These are phyloP conservation scores for Brevimyrus niger DNA, from an alignment of 2,113 vertebrate genomes.

Conservation along the genomic window DNA sequence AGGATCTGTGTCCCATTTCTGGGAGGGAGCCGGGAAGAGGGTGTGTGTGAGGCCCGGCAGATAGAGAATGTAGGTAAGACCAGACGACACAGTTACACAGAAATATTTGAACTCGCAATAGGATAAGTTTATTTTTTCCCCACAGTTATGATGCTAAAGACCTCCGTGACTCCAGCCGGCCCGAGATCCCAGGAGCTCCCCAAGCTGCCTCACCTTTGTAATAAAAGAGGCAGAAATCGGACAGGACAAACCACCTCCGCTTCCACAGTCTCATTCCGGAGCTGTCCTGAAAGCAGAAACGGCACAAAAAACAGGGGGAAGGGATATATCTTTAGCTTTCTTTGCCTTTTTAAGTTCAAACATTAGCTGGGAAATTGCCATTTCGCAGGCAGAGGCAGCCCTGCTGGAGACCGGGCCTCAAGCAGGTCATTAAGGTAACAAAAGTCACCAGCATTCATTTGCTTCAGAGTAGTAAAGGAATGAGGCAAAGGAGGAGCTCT, in stretches of 20 bases:
- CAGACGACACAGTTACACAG: not conserved
- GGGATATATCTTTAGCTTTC: not conserved
- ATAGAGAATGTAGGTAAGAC: not conserved
- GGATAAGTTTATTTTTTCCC: not conserved
- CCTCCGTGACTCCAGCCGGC: not conserved
- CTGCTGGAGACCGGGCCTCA: not conserved
- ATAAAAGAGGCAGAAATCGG: constrained; percentile 93
- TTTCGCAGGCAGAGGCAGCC: not conserved
- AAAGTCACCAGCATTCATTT: not conserved
- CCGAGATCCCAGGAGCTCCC: not conserved
- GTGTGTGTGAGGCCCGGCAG: not conserved
- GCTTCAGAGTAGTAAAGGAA: not conserved
- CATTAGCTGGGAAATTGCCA: constrained; percentile 11
- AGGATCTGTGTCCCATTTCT: not conserved
- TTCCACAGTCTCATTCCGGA: constrained; percentile 95
- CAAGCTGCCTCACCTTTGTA: constrained; percentile 83
- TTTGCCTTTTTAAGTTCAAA: constrained; percentile 4
- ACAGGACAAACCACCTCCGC: constrained; percentile 89
- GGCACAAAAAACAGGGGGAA: not conserved
- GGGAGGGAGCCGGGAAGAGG: not conserved
- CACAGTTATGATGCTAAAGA: not conserved
- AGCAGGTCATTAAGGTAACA: not conserved
- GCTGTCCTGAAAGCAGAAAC: constrained; percentile 72
- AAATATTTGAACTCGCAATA: not conserved
- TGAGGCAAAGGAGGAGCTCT: not conserved